A percentile compares a stretch with the other conserved stretches of the same genome.
Evolutionary conservation across 2,888 invertebrate genomes (phyloP).

Genomic region (Schizotus pectinicornis): DNA sequence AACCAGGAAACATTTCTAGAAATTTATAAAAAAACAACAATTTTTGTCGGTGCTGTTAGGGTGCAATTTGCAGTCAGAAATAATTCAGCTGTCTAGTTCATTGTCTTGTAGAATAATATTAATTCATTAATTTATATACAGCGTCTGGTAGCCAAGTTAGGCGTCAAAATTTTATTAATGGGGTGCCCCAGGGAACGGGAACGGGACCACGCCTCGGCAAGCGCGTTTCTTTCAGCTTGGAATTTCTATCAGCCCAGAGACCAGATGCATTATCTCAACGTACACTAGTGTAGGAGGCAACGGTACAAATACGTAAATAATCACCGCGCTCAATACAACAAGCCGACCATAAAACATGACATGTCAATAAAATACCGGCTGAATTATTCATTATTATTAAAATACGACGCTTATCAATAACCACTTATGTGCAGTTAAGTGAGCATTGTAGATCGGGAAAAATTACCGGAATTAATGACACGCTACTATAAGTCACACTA

Average conservation of each 20-base stretch:
- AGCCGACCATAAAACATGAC: constrained; percentile 41
- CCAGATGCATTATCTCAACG: constrained; percentile 43
- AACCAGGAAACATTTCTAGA: too few species aligned
- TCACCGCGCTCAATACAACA: constrained; percentile 35
- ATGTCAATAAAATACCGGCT: constrained; percentile 41
- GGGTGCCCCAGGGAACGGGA: constrained; percentile 47
- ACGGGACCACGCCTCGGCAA: constrained; percentile 49
- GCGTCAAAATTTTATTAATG: constrained; percentile 58
- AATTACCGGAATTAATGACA: constrained; percentile 20
- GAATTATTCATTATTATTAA: constrained; percentile 43
- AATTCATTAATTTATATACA: constrained; percentile 57
- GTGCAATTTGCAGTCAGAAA: neutral
- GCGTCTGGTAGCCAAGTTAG: constrained; percentile 55
- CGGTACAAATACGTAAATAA: constrained; percentile 42
- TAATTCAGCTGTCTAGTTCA: constrained; percentile 14
- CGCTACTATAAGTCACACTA: constrained; percentile 18
- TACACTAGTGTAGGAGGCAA: constrained; percentile 39
- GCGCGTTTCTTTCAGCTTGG: constrained; percentile 41
- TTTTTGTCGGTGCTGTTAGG: too few species aligned
- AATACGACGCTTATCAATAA: constrained; percentile 39
- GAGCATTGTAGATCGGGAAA: constrained; percentile 20
- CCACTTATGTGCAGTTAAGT: constrained; percentile 36
- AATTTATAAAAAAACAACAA: too few species aligned
- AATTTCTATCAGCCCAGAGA: constrained; percentile 46
- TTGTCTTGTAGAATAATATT: constrained; percentile 42